phyloP scores from a whole-genome alignment of 2,113 vertebrate species.

The Sinosuthora webbiana region DNA sequence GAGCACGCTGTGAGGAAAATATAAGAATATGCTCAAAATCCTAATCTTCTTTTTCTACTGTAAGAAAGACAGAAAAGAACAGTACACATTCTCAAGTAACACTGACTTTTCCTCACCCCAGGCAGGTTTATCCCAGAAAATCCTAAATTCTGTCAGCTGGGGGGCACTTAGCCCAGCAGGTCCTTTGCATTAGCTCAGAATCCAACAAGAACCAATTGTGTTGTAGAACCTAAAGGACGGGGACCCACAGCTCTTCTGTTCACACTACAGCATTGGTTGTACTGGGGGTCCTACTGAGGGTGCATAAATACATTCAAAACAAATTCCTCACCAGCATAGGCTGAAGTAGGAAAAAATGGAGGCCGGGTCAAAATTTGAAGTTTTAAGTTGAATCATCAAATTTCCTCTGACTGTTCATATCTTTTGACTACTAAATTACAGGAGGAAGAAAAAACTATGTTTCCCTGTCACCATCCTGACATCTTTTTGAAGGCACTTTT shows the following conservation, averaged over 20 bases:
- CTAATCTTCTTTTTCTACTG: background rate
- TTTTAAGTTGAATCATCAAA: background rate
- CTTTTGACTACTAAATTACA: constrained; percentile 13
- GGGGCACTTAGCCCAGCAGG: background rate
- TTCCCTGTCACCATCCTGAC: background rate
- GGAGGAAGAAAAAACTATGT: background rate
- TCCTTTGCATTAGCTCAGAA: background rate
- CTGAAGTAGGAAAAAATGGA: background rate
- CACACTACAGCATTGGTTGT: accelerated
- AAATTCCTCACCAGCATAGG: background rate
- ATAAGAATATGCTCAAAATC: background rate
- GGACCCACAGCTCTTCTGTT: background rate
- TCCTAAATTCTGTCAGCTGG: background rate
- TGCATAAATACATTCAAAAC: too few species aligned
- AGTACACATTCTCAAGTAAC: background rate
- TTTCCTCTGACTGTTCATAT: background rate
- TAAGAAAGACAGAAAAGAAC: background rate
- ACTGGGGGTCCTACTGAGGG: accelerated
- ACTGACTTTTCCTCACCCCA: background rate
- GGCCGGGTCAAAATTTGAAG: background rate
- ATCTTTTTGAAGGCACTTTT: constrained; percentile 1
- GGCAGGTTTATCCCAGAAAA: background rate
- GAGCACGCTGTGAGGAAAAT: background rate
- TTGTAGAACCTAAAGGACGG: too few species aligned
- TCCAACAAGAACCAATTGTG: background rate